A percentile compares a stretch with the other conserved stretches of the same genome.
phyloP scores from a whole-genome alignment of 1,140 invertebrate genomes.

The Polypedilum vanderplanki region DNA sequence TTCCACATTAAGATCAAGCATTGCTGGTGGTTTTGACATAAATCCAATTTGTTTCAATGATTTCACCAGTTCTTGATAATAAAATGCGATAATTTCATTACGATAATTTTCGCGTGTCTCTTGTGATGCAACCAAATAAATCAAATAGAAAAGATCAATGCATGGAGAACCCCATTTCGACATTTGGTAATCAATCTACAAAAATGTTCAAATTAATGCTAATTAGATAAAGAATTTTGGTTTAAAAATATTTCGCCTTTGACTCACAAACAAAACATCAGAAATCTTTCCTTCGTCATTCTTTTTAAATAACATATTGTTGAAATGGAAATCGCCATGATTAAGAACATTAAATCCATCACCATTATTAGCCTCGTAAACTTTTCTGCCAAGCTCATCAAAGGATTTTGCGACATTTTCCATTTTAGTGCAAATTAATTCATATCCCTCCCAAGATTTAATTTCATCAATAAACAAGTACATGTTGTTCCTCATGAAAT shows the following conservation, averaged over 20 bases:
- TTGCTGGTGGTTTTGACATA: neutral
- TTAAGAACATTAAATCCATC: slow-evolving; percentile 52
- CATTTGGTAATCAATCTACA: slow-evolving; percentile 40
- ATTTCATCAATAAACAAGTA: neutral
- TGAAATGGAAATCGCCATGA: slow-evolving; percentile 60
- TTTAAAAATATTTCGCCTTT: slow-evolving; percentile 13
- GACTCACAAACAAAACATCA: slow-evolving; percentile 50
- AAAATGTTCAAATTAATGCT: slow-evolving; percentile 23
- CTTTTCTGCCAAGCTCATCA: neutral
- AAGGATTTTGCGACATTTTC: neutral
- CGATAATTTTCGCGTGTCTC: slow-evolving; percentile 38
- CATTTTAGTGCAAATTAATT: neutral
- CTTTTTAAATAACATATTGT: slow-evolving; percentile 60
- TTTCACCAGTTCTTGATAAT: slow-evolving; percentile 37
- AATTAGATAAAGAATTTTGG: neutral
- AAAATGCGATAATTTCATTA: slow-evolving; percentile 44
- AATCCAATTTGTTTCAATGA: slow-evolving; percentile 37
- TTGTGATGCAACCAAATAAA: slow-evolving; percentile 38
- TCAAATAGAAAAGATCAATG: slow-evolving; percentile 40
- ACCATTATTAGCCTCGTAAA: slow-evolving; percentile 33
- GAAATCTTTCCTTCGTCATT: slow-evolving; percentile 44
- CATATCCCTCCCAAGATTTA: neutral
- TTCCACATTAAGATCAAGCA: neutral
- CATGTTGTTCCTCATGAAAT: slow-evolving; percentile 16
- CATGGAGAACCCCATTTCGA: slow-evolving; percentile 40